phyloP scores from a whole-genome alignment of 2,888 invertebrate species.

The Eristalis intricaria region DNA sequence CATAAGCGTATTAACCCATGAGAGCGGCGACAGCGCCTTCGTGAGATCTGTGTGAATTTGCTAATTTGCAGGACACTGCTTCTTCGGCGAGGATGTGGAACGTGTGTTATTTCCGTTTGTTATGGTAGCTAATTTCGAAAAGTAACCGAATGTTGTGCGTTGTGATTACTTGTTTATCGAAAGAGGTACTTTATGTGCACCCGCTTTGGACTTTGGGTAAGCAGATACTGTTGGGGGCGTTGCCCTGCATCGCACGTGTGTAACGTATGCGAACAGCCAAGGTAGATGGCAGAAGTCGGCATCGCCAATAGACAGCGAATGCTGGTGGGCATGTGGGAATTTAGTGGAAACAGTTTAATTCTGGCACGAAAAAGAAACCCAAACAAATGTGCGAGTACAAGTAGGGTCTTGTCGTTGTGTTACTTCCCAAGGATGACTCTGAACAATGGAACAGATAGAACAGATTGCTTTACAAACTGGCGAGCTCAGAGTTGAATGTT shows the following conservation, averaged over 20 bases:
- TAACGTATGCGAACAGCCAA: neutral
- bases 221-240: neutral
- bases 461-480: too few relatives aligned
- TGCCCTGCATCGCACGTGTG: neutral
- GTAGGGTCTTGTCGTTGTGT: too few relatives aligned
- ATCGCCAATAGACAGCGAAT: too few relatives aligned
- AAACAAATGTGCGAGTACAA: too few relatives aligned
- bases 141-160: slow-evolving; percentile 59
- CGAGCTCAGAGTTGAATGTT: too few relatives aligned
- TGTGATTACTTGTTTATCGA: slow-evolving; percentile 39
- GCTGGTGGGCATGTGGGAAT: too few relatives aligned
- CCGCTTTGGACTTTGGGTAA: neutral
- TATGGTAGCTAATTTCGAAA: slow-evolving; percentile 64
- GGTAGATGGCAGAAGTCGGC: too few relatives aligned
- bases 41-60: slow-evolving; percentile 62
- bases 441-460: too few relatives aligned
- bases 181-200: slow-evolving; percentile 8
- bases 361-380: too few relatives aligned
- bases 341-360: too few relatives aligned
- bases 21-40: slow-evolving; percentile 48
- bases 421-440: too few relatives aligned
- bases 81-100: slow-evolving; percentile 25
- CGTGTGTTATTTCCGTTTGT: slow-evolving; percentile 46
- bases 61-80: slow-evolving; percentile 17
- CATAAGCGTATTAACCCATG: slow-evolving; percentile 48